Conservation (phyloP, 2,113 vertebrate species). For the human region GRCh38 chr3:179664501-179665000, state of each 20-base stretch:
- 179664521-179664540: neutral
- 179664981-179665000: no score
- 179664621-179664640: neutral
- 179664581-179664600: neutral
- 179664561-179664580: neutral
- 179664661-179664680: constrained; percentile 2
- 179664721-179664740: constrained; percentile 16
- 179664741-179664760: constrained; percentile 6
- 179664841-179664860: no score
- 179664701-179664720: constrained; percentile 2
- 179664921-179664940: no score
- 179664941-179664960: no score
- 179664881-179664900: no score
- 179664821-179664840: no score
- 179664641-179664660: neutral
- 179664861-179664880: no score
- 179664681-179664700: neutral
- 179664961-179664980: no score
- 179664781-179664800: neutral
- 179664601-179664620: neutral
- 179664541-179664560: neutral
- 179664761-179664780: neutral
- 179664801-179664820: no score
- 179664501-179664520: neutral
- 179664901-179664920: no score